Evolutionary conservation across 2,797 vertebrate species (phyloP).

Genomic region (Allobates femoralis): DNA sequence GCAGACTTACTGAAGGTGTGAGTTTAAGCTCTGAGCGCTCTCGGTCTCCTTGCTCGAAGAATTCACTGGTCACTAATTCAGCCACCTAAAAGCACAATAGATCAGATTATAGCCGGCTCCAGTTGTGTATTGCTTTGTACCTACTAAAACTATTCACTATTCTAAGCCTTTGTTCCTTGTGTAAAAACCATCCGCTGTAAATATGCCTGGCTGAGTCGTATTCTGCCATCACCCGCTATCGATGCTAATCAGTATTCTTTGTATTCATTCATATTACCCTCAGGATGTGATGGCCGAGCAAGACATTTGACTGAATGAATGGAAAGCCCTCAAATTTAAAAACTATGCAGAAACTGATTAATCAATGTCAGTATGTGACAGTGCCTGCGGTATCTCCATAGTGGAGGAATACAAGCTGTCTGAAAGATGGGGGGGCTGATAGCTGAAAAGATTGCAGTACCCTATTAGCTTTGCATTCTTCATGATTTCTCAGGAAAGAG

Average conservation of each 20-base stretch:
- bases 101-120: constrained; percentile 12
- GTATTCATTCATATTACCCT: constrained; percentile 57
- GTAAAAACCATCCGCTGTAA: constrained; percentile 30
- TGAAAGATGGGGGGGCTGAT: constrained; percentile 31
- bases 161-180: background rate
- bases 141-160: constrained; percentile 12
- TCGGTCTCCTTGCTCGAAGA: constrained; percentile 98
- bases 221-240: constrained; percentile 18
- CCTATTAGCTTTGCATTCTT: constrained; percentile 48
- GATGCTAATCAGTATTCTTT: constrained; percentile 61
- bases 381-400: constrained; percentile 57
- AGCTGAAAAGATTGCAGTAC: constrained; percentile 43
- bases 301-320: constrained; percentile 62
- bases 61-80: constrained; percentile 97
- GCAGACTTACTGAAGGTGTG: constrained; percentile 90
- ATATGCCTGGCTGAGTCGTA: constrained; percentile 30
- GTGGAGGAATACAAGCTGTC: constrained; percentile 39
- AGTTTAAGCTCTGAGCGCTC: constrained; percentile 96
- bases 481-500: background rate
- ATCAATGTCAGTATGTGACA: constrained; percentile 61
- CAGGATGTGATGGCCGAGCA: constrained; percentile 57
- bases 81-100: constrained; percentile 82
- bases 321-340: constrained; percentile 62
- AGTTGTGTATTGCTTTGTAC: background rate
- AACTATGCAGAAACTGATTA: constrained; percentile 59